Base-by-base conservation (phyloP, 2,888 invertebrate species). In the Diadegma fenestrale region DNA sequence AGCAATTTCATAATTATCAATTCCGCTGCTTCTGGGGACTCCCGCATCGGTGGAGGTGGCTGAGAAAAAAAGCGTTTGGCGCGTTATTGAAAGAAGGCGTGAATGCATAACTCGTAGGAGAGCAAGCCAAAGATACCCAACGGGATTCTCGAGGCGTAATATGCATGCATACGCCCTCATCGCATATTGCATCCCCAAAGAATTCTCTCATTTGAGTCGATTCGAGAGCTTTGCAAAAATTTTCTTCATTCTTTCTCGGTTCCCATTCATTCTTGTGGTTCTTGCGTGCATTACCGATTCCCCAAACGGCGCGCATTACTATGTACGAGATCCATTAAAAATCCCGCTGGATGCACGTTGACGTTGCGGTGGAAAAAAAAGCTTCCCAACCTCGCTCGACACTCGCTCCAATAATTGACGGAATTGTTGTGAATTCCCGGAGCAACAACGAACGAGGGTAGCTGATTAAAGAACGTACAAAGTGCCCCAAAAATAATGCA, bases 1-100 rank as follows among this genome's bases (percentile, higher is more conserved):
- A 92, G 91, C 92, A 92, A 92, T 92, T 92, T 92, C 89, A 86
- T 91, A 91, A 92, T 92, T 91, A 92, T 89, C 87, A 90, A 90
- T 89, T 90, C 89, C 76, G 33, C 5, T 33, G 4, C 6, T 4
- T 89, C 91, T 90, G 88, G 86, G 14, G 80, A 86, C 86, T 83
- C 88, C 85, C 86, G 85, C 85, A 41, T 78, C 10, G n/a, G 45
- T 33, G n/a, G 19, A 19, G 33, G 73, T 45, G 64, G 73, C n/a
- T 45, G 73, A 61, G n/a, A 54, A 45, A 45, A 51, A 75, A 77
- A 41, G 51, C 58, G 75, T 26, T 71, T 76, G 64, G 82, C 14
- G 66, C 58, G 63, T 85, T 84, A 90, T 90, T 91, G 87, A 89
- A 61, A 79, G 80, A 78, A 90, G 89, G 90, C 86, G 91, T 85